Conservation (phyloP, 2,113 vertebrate species). For the Phocoena sinus region DNA sequence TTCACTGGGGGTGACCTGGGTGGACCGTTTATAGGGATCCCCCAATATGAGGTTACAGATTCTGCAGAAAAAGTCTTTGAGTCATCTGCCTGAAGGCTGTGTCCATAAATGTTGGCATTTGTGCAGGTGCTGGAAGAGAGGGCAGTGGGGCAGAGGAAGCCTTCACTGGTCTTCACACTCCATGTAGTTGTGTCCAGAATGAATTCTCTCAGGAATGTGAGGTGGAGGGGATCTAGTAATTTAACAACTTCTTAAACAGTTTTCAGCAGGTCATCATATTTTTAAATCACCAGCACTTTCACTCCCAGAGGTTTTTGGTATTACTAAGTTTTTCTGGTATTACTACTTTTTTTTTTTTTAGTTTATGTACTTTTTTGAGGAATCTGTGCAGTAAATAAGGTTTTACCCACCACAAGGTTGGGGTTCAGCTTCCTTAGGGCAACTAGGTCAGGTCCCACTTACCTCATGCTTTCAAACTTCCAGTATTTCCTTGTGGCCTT, state of each 20-base stretch:
- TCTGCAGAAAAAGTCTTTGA: neutral
- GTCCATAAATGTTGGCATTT: neutral
- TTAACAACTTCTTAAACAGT: neutral
- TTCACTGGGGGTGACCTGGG: neutral
- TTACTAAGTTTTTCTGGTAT: neutral
- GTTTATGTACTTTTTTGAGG: neutral
- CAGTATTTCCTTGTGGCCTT: neutral
- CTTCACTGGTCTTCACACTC: neutral
- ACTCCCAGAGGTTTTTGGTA: neutral
- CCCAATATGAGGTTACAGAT: neutral
- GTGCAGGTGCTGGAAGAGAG: neutral
- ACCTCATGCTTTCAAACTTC: neutral
- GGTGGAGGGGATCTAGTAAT: neutral
- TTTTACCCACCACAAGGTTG: neutral
- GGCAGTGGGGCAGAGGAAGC: fast-evolving
- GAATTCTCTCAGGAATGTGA: too few species aligned
- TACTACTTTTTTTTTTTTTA: neutral
- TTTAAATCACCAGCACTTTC: neutral
- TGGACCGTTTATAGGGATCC: neutral
- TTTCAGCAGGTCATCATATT: neutral
- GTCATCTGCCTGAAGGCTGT: neutral
- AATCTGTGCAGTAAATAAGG: neutral
- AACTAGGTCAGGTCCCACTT: neutral
- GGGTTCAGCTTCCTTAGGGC: neutral
- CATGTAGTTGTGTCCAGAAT: neutral